Conservation (phyloP, 2,888 invertebrate species). For the Strigamia crassipes region DNA sequence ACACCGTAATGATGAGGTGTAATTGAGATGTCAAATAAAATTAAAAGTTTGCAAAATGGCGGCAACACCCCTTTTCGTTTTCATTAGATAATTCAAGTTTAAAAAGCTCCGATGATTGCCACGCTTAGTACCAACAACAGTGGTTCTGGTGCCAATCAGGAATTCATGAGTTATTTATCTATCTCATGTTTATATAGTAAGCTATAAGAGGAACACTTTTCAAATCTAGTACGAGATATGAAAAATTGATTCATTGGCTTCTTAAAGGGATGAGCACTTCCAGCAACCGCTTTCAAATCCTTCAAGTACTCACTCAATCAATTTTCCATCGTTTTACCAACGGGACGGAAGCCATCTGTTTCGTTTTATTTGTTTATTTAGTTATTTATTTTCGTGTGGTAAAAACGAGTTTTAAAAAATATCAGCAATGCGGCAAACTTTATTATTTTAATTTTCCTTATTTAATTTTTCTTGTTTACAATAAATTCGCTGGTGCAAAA, state of each 20-base stretch:
- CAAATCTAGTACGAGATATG: slow-evolving; percentile 5
- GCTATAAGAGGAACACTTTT: slow-evolving; percentile 3
- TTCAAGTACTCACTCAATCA: slow-evolving; percentile 23
- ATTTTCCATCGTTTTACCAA: slow-evolving; percentile 3
- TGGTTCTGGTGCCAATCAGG: background rate
- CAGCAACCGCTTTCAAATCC: slow-evolving; percentile 7
- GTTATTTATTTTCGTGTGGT: too few species aligned
- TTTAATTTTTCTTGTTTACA: too few species aligned
- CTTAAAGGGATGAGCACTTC: slow-evolving; percentile 4
- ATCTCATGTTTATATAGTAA: background rate
- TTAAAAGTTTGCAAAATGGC: slow-evolving; percentile 6
- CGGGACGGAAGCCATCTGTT: background rate
- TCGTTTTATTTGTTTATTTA: background rate
- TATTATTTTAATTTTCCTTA: too few species aligned
- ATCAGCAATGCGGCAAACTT: slow-evolving; percentile 20
- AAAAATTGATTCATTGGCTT: slow-evolving; percentile 42
- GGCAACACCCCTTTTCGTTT: background rate
- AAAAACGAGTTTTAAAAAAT: background rate
- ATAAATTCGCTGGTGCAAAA: too few species aligned
- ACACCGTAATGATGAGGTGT: slow-evolving; percentile 18
- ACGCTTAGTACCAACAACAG: background rate
- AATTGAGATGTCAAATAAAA: slow-evolving; percentile 42
- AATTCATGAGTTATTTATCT: slow-evolving; percentile 31
- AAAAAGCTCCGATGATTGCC: background rate
- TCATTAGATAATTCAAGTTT: background rate